Base-by-base conservation (phyloP, 2,113 vertebrate species). In the Nipponia nippon region DNA sequence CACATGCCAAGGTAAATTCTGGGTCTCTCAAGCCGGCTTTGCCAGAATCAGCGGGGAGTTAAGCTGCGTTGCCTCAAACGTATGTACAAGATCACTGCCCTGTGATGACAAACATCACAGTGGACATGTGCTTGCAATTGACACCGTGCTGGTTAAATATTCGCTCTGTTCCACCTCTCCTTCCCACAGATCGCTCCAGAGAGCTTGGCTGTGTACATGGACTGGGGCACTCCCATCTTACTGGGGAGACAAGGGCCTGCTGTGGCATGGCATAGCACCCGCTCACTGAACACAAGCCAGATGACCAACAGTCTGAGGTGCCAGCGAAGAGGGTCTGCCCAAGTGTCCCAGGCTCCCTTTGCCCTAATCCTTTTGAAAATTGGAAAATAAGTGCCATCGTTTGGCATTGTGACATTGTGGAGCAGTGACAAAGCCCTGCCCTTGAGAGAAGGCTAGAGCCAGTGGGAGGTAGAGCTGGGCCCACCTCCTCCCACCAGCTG, bases 101-200 rank as follows among this genome's bases (percentile, higher is more conserved):
- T 66, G 59, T 17, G 61, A 92, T 85, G 72, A 61, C 70, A 93
- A 91, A 87, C 36, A 44, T 67, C 61, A 58, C 47, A 42, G 69
- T 8, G 40, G 71, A 76, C 29, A 7, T 26, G 46, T 95, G 79
- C 95, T 97, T 90, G 87, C 80, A 71, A 83, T 79, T 93, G 92
- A 89, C 76, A 71, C 42, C 34, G 49, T 13, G 38, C 42, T 52
- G 18, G 72, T 91, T 95, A 97, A 96, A 95, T 89, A 96, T 93
- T 96, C 69, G 89, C 83, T 49, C 47, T 55, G 16, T 88, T 77
- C 66, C 38, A 62, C 47, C 70, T 87, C 47, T 91, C 77, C 52
- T 94, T 89, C 62, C 44, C 47, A 46, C 4, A 53, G 52, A 63
- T 82, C 0, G 2, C 62, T 89, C 34, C 42, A n/a, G 53, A 87